These are phyloP conservation scores for Scytalopus superciliaris DNA, from an alignment of 2,113 vertebrate species.

Conservation along the genomic window DNA sequence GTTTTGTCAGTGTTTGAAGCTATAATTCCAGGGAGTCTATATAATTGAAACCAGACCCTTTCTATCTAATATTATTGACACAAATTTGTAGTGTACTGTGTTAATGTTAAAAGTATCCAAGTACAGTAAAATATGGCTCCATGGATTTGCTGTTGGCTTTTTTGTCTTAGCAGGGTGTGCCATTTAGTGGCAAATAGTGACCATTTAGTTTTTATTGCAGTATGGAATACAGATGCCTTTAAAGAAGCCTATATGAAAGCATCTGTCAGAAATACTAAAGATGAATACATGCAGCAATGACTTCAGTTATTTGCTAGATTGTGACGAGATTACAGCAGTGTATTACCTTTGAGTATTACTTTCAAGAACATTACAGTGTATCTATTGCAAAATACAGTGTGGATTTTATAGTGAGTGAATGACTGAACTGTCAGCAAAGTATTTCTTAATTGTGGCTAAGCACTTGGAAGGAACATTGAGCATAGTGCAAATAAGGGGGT, in stretches of 20 bases:
- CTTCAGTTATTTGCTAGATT: conserved; percentile 41
- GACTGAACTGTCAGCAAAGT: conserved; percentile 56
- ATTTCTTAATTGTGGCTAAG: conserved; percentile 55
- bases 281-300: background rate
- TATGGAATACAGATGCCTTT: background rate
- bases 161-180: conserved; percentile 1
- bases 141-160: background rate
- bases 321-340: conserved; percentile 22
- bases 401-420: conserved; percentile 33
- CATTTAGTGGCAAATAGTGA: background rate
- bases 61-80: background rate
- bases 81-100: background rate
- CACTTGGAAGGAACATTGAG: conserved; percentile 19
- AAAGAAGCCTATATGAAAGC: background rate
- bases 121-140: background rate
- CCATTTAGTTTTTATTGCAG: conserved; percentile 22
- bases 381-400: conserved; percentile 1
- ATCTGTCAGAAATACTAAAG: conserved; percentile 3
- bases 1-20: background rate
- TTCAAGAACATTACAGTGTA: background rate
- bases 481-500: background rate
- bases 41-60: background rate
- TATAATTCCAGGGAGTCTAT: background rate
- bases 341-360: conserved; percentile 9
- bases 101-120: background rate